Conservation (phyloP, 2,888 invertebrate species). For the Agrilus cyanescens region DNA sequence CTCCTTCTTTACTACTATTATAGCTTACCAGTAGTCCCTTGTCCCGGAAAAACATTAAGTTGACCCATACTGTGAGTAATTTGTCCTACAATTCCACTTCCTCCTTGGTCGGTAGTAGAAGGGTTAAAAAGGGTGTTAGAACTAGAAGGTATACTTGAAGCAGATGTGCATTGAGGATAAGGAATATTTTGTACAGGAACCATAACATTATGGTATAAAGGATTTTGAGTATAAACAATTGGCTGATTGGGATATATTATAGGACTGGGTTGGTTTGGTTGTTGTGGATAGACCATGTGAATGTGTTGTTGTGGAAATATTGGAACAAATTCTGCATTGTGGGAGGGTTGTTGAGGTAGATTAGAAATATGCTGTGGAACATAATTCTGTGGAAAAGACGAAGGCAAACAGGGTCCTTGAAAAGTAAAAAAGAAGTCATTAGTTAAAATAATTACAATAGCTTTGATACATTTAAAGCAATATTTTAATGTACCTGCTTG, state of each 20-base stretch:
- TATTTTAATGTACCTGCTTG: constrained; percentile 12
- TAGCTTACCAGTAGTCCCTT: too few relatives aligned
- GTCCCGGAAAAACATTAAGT: background rate
- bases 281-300: constrained; percentile 15
- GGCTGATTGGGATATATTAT: constrained; percentile 25
- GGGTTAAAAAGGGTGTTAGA: constrained; percentile 10
- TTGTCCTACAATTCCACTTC: constrained; percentile 5
- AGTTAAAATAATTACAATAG: background rate
- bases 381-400: constrained; percentile 13
- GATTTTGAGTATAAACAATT: constrained; percentile 25
- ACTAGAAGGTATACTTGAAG: constrained; percentile 25
- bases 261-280: constrained; percentile 16
- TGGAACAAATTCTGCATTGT: constrained; percentile 15
- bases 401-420: constrained; percentile 14
- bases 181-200: constrained; percentile 11
- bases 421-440: constrained; percentile 10
- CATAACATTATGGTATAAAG: constrained; percentile 12
- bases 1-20: too few relatives aligned
- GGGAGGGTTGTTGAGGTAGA: constrained; percentile 10
- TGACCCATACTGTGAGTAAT: constrained; percentile 3
- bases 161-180: constrained; percentile 23
- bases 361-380: constrained; percentile 8
- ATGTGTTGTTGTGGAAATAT: constrained; percentile 16
- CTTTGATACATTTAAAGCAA: too few relatives aligned
- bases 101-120: constrained; percentile 10